Evolutionary conservation across 2,113 vertebrate genomes (phyloP), one percentile per base, ranked within the genome.

Genomic region (Lates calcarifer): DNA sequence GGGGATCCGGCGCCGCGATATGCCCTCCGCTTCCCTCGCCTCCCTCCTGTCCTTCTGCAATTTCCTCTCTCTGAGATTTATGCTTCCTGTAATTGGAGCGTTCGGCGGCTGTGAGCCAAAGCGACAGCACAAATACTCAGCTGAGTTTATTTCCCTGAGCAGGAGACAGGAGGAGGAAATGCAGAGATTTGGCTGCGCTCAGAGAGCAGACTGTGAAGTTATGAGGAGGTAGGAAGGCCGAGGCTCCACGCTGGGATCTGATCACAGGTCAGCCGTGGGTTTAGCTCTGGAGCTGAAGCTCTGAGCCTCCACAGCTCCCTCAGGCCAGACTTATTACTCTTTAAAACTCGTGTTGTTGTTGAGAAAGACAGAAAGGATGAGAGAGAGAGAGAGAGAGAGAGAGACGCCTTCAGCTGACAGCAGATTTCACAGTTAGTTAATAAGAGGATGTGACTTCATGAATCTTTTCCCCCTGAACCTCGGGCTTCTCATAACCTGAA

Each of bases 71-170:
- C 14, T 0, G 17, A 90, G 79, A 83, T 89, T 90, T 87, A 89
- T 88, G 84, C 86, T 81, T 88, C 74, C 88, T 88, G 77, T 90
- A 83, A 90, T 88, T 83, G 83, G 43, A 87, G 83, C 78, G 29
- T 74, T 82, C 11, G 41, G 58, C 71, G 49, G 57, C 65, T 13
- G 57, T 18, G 78, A 67, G 70, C 37, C 31, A 35, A 74, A 70
- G 68, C 28, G 35, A 24, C 2, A n/a, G 20, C 14, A 26, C 51
- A 26, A 73, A 78, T 39, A 31, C 73, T 74, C 58, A 2, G 56
- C 63, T 15, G 61, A 45, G 47, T 77, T 67, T 65, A 76, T 79
- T 83, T 75, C 76, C 57, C 72, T 10, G 17, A 69, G 74, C 83
- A 17, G 69, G 57, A 53, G 31, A 24, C n/a, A n/a, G 43, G 33